Percentiles rank a stretch among this genome's conserved stretches.
These are phyloP conservation scores for Polypterus senegalus DNA, from an alignment of 2,113 vertebrate genomes.

Conservation along the genomic window DNA sequence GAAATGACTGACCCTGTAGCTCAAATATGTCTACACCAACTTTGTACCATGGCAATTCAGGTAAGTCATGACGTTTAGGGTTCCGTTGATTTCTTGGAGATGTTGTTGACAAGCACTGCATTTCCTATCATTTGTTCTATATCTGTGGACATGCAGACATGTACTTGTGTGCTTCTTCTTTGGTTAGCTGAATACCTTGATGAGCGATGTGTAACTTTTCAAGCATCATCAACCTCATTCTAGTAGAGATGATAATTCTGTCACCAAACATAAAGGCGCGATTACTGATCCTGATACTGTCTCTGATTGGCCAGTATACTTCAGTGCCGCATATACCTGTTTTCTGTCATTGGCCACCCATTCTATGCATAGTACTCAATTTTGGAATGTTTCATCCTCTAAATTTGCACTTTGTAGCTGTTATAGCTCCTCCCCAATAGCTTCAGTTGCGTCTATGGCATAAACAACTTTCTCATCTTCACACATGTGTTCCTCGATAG, in stretches of 20 bases:
- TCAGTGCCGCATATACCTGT: neutral
- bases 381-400: neutral
- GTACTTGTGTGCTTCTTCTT: neutral
- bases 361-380: neutral
- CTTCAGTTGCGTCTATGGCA: neutral
- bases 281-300: neutral
- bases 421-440: neutral
- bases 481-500: neutral
- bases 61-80: slow-evolving; percentile 8
- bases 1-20: slow-evolving; percentile 14
- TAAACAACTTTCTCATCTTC: slow-evolving; percentile 3
- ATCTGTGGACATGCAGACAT: neutral
- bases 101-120: neutral
- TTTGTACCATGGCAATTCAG: slow-evolving; percentile 15
- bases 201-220: neutral
- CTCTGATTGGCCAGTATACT: slow-evolving; percentile 9
- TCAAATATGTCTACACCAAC: slow-evolving; percentile 24
- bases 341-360: slow-evolving; percentile 3
- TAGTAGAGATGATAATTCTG: slow-evolving; percentile 3
- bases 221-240: neutral
- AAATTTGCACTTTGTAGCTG: neutral
- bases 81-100: neutral
- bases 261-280: slow-evolving; percentile 1
- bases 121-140: neutral
- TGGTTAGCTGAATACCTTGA: neutral